Evolutionary conservation across 2,888 invertebrate species (phyloP).

Genomic region (Silvanus unidentatus): DNA sequence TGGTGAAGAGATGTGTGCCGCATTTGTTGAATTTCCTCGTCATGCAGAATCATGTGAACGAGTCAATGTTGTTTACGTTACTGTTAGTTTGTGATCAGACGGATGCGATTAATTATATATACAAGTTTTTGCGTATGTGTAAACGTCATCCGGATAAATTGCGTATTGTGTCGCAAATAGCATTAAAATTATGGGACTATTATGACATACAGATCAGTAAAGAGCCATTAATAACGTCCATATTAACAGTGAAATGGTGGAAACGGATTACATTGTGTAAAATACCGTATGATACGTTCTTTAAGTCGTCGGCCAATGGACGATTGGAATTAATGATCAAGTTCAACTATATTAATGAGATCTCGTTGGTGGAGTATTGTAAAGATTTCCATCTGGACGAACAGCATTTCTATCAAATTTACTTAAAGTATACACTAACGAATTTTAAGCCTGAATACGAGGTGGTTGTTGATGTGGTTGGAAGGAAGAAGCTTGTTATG

Average conservation of each 20-base stretch:
- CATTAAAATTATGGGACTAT: conserved; percentile 23
- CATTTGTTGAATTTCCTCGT: conserved; percentile 40
- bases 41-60: conserved; percentile 38
- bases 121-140: conserved; percentile 23
- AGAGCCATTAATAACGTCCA: conserved; percentile 13
- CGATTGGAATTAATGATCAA: conserved; percentile 29
- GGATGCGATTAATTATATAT: too few relatives aligned
- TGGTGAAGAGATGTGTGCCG: conserved; percentile 26
- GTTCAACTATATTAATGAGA: conserved; percentile 24
- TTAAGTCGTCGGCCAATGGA: conserved; percentile 18
- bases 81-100: conserved; percentile 23
- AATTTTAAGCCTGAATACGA: conserved; percentile 47
- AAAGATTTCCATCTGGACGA: conserved; percentile 43
- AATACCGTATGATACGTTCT: conserved; percentile 31
- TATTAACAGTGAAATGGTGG: conserved; percentile 35
- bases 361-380: conserved; percentile 45
- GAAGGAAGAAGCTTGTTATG: conserved; percentile 26
- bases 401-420: conserved; percentile 21
- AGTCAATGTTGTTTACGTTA: conserved; percentile 38
- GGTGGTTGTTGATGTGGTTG: conserved; percentile 25
- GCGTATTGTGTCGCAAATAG: conserved; percentile 25
- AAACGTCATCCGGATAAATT: conserved; percentile 33
- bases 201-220: conserved; percentile 10
- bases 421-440: conserved; percentile 20
- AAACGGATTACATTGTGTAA: conserved; percentile 20